Base-by-base conservation (phyloP, 2,797 vertebrate species). In the Argyrosomus regius region DNA sequence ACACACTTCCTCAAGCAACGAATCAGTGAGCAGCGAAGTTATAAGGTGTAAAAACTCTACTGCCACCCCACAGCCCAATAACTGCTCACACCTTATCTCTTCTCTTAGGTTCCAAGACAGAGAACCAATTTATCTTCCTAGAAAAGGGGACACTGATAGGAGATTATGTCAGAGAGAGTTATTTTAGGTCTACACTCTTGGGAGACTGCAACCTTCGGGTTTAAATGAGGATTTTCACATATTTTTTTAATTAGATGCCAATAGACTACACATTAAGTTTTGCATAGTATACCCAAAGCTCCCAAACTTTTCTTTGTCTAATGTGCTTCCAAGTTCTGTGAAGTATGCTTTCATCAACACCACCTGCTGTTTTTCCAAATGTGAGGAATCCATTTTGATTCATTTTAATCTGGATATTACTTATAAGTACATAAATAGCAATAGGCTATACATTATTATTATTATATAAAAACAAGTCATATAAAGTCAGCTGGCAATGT, bases 71-170 rank as follows among this genome's bases (percentile, higher is more conserved):
- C 72, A 79, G 80, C 79, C 74, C 64, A 80, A 80, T 84, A 79
- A 82, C 65, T 79, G 67, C 65, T 89, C 84, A 72, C 88, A 88
- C 85, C 82, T 91, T 91, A 92, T 91, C 85, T 87, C 75, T 73
- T 52, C 77, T 80, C 88, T 81, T 75, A 74, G 83, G 71, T 84
- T 88, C 83, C 49, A 35, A 90, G 88, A 84, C 83, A 85, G 80
- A 84, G 83, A 87, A 85, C 75, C 86, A 88, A 90, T 92, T 87
- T 90, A 90, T 89, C 85, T 85, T 87, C 75, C 78, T n/a, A 8
- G 80, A 85, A 87, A 87, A 86, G 74, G 85, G 83, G 86, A 89
- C 87, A 78, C 62, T 88, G 88, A 90, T 85, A 86, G 86, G 71
- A 91, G 80, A 88, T 91, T 83, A 86, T 90, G 86, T 91, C 88